phyloP scores from a whole-genome alignment of 2,113 vertebrate genomes.

The Ochotona princeps region DNA sequence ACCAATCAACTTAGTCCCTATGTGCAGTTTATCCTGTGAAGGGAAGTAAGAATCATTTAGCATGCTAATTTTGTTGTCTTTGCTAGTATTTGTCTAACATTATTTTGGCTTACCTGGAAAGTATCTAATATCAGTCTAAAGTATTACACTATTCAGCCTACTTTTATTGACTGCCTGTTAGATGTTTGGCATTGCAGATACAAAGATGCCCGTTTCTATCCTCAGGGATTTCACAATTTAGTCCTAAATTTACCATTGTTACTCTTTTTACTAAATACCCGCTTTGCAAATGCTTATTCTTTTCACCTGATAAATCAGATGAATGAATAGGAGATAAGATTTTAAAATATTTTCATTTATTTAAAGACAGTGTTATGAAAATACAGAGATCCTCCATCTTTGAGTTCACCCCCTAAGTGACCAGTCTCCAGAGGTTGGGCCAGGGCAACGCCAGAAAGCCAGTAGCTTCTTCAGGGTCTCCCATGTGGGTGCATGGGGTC shows the following conservation, averaged over 20 bases:
- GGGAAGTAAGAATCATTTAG: not conserved
- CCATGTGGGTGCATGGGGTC: too few relatives aligned
- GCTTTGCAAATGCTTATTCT: slow-evolving; percentile 27
- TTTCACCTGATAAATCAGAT: slow-evolving; percentile 38
- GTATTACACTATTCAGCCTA: not conserved
- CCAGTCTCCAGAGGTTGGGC: too few relatives aligned
- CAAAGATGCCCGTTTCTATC: not conserved
- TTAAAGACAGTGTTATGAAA: too few relatives aligned
- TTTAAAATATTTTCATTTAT: too few relatives aligned
- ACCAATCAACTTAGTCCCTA: not conserved
- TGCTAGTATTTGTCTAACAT: slow-evolving; percentile 10
- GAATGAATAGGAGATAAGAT: not conserved
- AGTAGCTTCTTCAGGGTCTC: too few relatives aligned
- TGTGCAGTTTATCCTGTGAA: slow-evolving; percentile 20
- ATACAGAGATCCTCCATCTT: too few relatives aligned
- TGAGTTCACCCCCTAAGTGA: too few relatives aligned
- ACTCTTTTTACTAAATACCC: slow-evolving; percentile 29
- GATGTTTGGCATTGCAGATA: not conserved
- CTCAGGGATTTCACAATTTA: slow-evolving; percentile 12
- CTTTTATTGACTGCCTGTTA: slow-evolving; percentile 30
- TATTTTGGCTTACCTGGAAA: not conserved
- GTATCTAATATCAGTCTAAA: slow-evolving; percentile 30
- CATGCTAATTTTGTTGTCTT: slow-evolving; percentile 23
- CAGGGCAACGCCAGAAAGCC: too few relatives aligned
- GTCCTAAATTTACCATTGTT: slow-evolving; percentile 3